These are phyloP conservation scores for Smithornis capensis DNA, from an alignment of 2,113 vertebrate species.

Conservation along the genomic window DNA sequence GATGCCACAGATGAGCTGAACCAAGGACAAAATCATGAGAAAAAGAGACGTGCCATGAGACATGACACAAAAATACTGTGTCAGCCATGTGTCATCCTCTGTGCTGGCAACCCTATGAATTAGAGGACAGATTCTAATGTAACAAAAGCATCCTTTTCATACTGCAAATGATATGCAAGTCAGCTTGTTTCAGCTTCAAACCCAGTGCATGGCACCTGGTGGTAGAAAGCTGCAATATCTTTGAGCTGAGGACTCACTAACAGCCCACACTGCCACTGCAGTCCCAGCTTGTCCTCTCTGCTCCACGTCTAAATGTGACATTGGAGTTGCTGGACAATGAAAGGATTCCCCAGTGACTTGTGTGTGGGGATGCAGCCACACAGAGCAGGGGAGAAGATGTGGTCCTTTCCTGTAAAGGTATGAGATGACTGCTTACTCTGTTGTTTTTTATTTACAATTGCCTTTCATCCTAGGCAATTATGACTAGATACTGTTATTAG, in stretches of 20 bases:
- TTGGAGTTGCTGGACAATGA: not conserved
- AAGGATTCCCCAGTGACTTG: not conserved
- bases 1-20: not conserved
- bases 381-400: not conserved
- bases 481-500: not conserved
- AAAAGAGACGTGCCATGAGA: not conserved
- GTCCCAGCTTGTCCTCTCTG: not conserved
- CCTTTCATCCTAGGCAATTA: not conserved
- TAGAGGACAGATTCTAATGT: not conserved
- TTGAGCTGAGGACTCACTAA: not conserved
- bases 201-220: too few relatives aligned
- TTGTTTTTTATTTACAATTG: not conserved
- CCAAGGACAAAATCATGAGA: not conserved
- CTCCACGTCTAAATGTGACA: not conserved
- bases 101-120: not conserved
- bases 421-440: not conserved
- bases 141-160: not conserved
- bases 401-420: not conserved
- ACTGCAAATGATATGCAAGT: not conserved
- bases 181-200: not conserved
- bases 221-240: not conserved
- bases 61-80: not conserved
- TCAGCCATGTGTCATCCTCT: not conserved
- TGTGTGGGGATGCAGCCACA: rapidly evolving
- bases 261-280: not conserved